These are phyloP conservation scores for Pemphigus obesinymphae DNA, from an alignment of 1,140 invertebrate species.

Conservation along the genomic window DNA sequence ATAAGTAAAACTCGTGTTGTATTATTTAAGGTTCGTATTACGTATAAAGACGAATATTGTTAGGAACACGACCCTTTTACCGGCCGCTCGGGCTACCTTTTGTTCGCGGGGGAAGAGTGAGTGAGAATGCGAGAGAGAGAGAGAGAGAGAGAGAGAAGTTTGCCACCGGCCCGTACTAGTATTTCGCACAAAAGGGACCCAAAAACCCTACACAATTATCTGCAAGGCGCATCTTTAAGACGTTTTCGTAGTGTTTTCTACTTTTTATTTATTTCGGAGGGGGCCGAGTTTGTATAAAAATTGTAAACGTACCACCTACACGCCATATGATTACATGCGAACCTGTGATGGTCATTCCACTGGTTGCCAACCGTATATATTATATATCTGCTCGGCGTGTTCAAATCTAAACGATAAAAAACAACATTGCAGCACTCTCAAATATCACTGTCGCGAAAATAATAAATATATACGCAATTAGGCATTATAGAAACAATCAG, in stretches of 20 bases:
- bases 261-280: slow-evolving; percentile 31
- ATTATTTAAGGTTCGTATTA: slow-evolving; percentile 40
- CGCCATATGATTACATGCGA: background rate
- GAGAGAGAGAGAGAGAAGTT: background rate
- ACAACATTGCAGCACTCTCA: too few relatives aligned
- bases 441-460: too few relatives aligned
- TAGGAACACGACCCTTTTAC: slow-evolving; percentile 35
- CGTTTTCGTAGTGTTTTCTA: background rate
- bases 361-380: background rate
- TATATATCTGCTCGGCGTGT: too few relatives aligned
- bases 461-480: too few relatives aligned
- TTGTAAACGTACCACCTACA: background rate
- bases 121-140: too few relatives aligned
- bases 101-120: background rate
- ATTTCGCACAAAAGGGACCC: slow-evolving; percentile 37
- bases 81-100: slow-evolving; percentile 26
- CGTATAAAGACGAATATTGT: slow-evolving; percentile 24
- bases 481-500: too few relatives aligned
- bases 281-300: slow-evolving; percentile 24
- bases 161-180: background rate
- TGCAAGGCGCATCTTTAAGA: slow-evolving; percentile 32
- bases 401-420: too few relatives aligned
- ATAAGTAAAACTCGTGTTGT: slow-evolving; percentile 26
- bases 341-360: slow-evolving; percentile 5
- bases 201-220: slow-evolving; percentile 37